Percentiles rank a stretch among this genome's conserved stretches.
phyloP scores from a whole-genome alignment of 2,113 vertebrate genomes.

The Lutjanus erythropterus region DNA sequence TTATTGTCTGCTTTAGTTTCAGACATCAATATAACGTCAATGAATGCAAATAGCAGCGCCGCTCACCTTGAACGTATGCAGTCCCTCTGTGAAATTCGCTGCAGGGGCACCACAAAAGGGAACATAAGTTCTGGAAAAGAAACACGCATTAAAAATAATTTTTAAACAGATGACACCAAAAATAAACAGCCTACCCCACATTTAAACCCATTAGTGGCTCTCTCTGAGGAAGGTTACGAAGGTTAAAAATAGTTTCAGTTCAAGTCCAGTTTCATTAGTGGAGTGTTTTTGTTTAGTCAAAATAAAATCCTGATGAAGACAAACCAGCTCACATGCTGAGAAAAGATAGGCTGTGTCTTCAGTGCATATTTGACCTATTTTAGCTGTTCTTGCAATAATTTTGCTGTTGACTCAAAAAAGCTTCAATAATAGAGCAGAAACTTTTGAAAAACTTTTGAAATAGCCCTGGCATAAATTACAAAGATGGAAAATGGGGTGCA shows the following conservation, averaged over 20 bases:
- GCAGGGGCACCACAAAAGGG: no score
- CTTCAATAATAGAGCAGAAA: constrained; percentile 3
- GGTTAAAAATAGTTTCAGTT: constrained; percentile 2
- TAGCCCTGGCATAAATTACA: background rate
- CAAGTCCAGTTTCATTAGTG: background rate
- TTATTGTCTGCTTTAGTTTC: no score
- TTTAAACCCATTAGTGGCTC: constrained; percentile 30
- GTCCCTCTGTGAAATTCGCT: no score
- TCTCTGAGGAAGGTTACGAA: no score
- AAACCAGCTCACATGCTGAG: background rate
- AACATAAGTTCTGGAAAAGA: no score
- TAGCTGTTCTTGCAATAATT: background rate
- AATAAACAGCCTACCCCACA: no score
- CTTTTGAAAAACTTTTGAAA: background rate
- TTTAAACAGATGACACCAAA: no score
- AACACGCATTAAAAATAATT: no score
- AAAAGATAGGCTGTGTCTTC: constrained; percentile 8
- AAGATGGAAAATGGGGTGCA: background rate
- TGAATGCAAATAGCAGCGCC: no score
- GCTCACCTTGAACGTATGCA: no score
- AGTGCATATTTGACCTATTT: constrained; percentile 28
- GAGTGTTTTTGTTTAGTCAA: constrained; percentile 7
- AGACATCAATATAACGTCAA: no score
- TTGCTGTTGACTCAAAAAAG: background rate
- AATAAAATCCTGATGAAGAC: constrained; percentile 13